These are phyloP conservation scores for Gallinago media DNA, from an alignment of 2,113 vertebrate genomes.

Conservation along the genomic window DNA sequence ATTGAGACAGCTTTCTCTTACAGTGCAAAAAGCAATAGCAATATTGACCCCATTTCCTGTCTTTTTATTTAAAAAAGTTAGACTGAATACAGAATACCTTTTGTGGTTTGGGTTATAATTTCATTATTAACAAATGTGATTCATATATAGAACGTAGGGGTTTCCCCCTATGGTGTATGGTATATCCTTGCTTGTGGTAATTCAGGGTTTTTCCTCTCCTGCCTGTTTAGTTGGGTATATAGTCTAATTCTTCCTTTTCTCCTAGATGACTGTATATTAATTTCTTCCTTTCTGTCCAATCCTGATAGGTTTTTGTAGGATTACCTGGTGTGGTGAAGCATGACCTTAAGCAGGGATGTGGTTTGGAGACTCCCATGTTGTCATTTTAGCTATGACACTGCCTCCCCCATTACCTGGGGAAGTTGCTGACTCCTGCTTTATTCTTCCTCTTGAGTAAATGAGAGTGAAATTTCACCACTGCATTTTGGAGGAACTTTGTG, in stretches of 20 bases:
- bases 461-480: slow-evolving; percentile 36
- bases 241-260: slow-evolving; percentile 3
- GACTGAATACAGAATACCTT: background rate
- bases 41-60: background rate
- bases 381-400: slow-evolving; percentile 43
- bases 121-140: slow-evolving; percentile 40
- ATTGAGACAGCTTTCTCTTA: background rate
- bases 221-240: background rate
- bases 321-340: background rate
- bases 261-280: background rate
- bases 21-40: background rate
- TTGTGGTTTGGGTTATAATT: slow-evolving; percentile 52
- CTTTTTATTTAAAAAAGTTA: background rate
- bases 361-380: slow-evolving; percentile 43
- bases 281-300: slow-evolving; percentile 15
- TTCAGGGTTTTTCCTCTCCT: slow-evolving; percentile 38
- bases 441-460: background rate
- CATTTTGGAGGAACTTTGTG: background rate
- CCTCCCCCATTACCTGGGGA: background rate
- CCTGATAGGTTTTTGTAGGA: slow-evolving; percentile 9
- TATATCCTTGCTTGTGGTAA: slow-evolving; percentile 34
- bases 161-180: slow-evolving; percentile 8
- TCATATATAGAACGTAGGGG: background rate
- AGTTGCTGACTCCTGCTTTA: slow-evolving; percentile 46
- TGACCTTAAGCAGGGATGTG: slow-evolving; percentile 1